A percentile compares a stretch with the other conserved stretches of the same genome.
Conservation (phyloP, 2,113 vertebrate genomes). For the Origma solitaria region DNA sequence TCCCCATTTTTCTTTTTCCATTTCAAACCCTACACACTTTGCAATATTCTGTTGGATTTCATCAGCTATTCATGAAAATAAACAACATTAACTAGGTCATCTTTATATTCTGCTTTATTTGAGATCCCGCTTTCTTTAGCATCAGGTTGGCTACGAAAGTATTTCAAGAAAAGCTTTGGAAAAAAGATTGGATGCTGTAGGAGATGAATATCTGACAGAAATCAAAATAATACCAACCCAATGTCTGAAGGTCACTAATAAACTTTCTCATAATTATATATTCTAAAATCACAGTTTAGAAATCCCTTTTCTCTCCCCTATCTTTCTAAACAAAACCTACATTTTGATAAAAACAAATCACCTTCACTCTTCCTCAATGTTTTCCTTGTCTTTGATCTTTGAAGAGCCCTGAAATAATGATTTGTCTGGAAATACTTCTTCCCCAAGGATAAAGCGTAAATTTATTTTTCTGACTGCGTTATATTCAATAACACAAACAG, state of each 20-base stretch:
- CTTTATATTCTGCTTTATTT: neutral
- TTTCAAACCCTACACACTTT: neutral
- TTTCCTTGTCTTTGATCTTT: conserved; percentile 25
- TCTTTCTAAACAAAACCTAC: neutral
- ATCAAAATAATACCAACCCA: neutral
- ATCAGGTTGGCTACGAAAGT: neutral
- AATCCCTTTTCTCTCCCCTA: neutral
- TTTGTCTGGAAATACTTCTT: conserved; percentile 41
- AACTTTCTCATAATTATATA: neutral
- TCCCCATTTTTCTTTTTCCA: neutral
- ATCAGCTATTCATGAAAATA: neutral
- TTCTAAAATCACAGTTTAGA: neutral
- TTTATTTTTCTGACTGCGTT: neutral
- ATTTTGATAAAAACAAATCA: neutral
- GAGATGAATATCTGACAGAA: neutral
- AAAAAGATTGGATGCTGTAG: neutral
- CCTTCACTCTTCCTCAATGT: neutral
- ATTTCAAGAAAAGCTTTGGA: neutral
- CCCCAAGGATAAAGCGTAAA: conserved; percentile 13
- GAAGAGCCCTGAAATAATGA: conserved; percentile 34
- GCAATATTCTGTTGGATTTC: neutral
- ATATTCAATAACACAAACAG: neutral
- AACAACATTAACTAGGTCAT: neutral
- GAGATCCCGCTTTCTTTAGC: neutral
- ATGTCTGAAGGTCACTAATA: neutral